Conservation (phyloP, 1,140 invertebrate genomes). For the Hirudo medicinalis region DNA sequence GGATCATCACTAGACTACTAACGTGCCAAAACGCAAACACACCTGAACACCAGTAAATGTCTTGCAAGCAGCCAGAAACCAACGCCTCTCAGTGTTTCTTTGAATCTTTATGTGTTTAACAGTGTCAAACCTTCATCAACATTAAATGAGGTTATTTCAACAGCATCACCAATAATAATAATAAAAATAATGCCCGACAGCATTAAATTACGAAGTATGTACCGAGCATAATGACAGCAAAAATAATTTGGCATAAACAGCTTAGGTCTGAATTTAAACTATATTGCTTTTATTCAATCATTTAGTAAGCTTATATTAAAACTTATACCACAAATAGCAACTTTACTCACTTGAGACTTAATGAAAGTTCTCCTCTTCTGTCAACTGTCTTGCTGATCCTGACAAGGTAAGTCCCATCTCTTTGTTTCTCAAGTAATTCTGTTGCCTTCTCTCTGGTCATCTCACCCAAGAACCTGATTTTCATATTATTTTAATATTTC, state of each 20-base stretch:
- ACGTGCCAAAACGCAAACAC: constrained; percentile 22
- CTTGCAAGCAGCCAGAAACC: constrained; percentile 69
- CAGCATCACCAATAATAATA: neutral
- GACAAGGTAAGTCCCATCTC: constrained; percentile 75
- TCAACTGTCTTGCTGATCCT: constrained; percentile 54
- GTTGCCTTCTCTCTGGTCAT: constrained; percentile 71
- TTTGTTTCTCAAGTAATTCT: constrained; percentile 56
- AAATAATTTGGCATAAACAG: neutral
- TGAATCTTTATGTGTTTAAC: constrained; percentile 81
- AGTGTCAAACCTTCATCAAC: neutral
- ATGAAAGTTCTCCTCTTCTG: constrained; percentile 51
- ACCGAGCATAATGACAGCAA: neutral
- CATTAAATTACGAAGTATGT: neutral
- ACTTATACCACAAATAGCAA: constrained; percentile 7
- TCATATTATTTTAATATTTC: neutral
- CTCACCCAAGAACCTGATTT: constrained; percentile 54
- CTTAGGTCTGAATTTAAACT: neutral
- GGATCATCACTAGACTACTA: too few species aligned
- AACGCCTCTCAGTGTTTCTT: constrained; percentile 46
- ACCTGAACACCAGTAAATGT: constrained; percentile 62
- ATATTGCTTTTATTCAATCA: neutral
- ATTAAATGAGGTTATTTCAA: neutral
- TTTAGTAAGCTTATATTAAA: neutral
- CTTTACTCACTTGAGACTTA: constrained; percentile 69
- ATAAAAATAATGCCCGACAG: neutral